A percentile compares a stretch with the other conserved stretches of the same genome.
These are phyloP conservation scores for Meghimatium bilineatum DNA, from an alignment of 2,888 invertebrate species.

Conservation along the genomic window DNA sequence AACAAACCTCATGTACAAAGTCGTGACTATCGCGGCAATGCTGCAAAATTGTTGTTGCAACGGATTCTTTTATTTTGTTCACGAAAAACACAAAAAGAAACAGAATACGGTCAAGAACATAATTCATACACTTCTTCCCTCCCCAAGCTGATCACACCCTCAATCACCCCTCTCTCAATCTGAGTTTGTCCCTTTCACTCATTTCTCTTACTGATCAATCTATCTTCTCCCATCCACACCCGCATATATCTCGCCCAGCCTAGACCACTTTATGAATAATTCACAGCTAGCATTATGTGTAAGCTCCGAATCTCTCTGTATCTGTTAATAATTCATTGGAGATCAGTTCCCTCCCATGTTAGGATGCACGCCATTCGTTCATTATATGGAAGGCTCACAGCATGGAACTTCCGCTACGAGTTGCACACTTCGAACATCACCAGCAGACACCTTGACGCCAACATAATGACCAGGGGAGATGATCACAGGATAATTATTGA, in stretches of 20 bases:
- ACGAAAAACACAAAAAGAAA: too few species aligned
- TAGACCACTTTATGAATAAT: neutral
- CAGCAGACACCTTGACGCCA: neutral
- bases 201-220: too few species aligned
- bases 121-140: too few species aligned
- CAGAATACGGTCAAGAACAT: too few species aligned
- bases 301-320: slow-evolving; percentile 14
- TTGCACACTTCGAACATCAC: neutral
- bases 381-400: neutral
- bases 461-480: slow-evolving; percentile 1
- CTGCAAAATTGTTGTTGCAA: too few species aligned
- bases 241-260: too few species aligned
- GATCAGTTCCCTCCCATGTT: neutral
- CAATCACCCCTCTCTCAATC: too few species aligned
- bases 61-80: too few species aligned
- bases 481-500: neutral
- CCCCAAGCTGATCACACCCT: neutral
- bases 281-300: slow-evolving; percentile 6
- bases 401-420: neutral
- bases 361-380: slow-evolving; percentile 17
- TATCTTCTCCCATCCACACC: neutral
- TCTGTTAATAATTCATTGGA: slow-evolving; percentile 19
- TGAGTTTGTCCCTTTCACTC: neutral
- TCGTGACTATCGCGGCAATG: too few species aligned
- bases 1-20: too few species aligned